Conservation (phyloP, 2,797 vertebrate species). For the Bradypus variegatus region DNA sequence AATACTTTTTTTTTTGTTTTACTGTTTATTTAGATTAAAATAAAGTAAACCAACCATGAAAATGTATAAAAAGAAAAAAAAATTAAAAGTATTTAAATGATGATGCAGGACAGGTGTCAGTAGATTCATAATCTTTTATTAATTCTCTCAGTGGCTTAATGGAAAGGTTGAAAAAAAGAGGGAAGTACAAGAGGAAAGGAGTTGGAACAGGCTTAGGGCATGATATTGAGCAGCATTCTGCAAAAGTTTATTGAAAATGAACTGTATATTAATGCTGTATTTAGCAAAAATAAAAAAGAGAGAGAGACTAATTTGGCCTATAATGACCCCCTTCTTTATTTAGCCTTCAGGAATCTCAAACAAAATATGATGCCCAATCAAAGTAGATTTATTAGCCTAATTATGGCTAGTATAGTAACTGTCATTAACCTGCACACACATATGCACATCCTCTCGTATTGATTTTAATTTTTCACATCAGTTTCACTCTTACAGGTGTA, state of each 20-base stretch:
- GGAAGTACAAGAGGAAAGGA: neutral
- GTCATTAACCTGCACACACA: neutral
- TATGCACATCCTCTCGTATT: neutral
- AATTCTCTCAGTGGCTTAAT: neutral
- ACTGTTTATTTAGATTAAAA: neutral
- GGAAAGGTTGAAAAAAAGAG: neutral
- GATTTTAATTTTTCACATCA: neutral
- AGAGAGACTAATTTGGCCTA: neutral
- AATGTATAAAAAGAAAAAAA: neutral
- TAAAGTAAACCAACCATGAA: neutral
- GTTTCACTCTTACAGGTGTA: neutral
- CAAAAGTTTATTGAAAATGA: neutral
- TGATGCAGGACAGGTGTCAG: neutral
- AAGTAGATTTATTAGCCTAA: neutral
- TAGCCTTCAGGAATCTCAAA: neutral
- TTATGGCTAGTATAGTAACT: neutral
- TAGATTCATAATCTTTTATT: neutral
- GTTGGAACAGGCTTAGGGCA: neutral
- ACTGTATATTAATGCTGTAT: neutral
- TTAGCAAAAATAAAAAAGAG: neutral
- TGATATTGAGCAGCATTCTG: neutral
- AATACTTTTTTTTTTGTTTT: neutral
- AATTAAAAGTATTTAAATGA: neutral
- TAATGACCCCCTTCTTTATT: neutral
- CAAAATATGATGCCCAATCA: neutral